A percentile compares a stretch with the other conserved stretches of the same genome.
These are phyloP conservation scores for Brachionus sp. DNA, from an alignment of 1,140 invertebrate genomes.

Conservation along the genomic window DNA sequence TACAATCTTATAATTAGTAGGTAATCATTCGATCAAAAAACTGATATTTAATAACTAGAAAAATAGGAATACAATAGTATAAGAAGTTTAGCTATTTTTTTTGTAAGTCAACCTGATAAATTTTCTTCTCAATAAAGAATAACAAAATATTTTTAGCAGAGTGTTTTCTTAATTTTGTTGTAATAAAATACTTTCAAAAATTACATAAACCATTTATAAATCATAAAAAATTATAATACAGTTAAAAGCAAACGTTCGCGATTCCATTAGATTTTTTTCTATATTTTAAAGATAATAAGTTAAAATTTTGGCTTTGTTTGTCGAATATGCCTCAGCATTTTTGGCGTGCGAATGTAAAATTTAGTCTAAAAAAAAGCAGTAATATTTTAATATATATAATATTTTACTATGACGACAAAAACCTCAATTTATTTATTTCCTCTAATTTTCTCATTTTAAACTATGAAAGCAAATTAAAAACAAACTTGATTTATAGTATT, in stretches of 20 bases:
- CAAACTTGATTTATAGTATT: background rate
- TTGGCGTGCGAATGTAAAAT: background rate
- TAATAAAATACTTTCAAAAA: slow-evolving; percentile 6
- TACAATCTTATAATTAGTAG: background rate
- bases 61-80: background rate
- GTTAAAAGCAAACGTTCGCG: background rate
- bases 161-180: background rate
- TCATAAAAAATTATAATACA: slow-evolving; percentile 28
- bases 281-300: background rate
- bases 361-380: background rate
- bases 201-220: background rate
- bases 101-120: background rate
- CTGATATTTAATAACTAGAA: background rate
- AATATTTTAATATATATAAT: background rate
- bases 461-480: background rate
- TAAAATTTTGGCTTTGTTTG: background rate
- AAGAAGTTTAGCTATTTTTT: background rate
- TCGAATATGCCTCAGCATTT: background rate
- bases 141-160: background rate
- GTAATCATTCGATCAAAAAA: background rate
- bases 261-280: background rate
- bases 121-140: background rate
- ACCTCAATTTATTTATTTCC: background rate
- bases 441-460: background rate
- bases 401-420: background rate